These are phyloP conservation scores for Antechinus stuartii DNA, from an alignment of 2,113 vertebrate genomes.

Conservation along the genomic window DNA sequence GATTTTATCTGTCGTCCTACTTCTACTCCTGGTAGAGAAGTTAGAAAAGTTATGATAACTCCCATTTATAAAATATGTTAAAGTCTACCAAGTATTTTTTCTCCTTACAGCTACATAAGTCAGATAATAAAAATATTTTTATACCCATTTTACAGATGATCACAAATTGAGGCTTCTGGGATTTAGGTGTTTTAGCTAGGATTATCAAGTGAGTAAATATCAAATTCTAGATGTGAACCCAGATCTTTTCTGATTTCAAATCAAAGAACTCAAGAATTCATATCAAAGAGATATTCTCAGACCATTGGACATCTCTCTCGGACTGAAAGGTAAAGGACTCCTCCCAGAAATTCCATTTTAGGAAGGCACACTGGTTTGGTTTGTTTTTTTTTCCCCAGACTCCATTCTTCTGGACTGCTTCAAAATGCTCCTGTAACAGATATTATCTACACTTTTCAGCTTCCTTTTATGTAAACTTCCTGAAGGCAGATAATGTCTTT, in stretches of 20 bases:
- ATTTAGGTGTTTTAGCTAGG: not conserved
- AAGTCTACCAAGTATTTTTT: not conserved
- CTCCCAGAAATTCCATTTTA: not conserved
- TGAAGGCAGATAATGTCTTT: too few species aligned
- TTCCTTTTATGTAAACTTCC: not conserved
- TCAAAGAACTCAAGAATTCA: not conserved
- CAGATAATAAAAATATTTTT: not conserved
- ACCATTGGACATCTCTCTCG: not conserved
- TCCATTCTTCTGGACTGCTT: not conserved
- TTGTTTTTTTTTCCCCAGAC: not conserved
- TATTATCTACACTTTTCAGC: not conserved
- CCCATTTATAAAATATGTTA: not conserved
- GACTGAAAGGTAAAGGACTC: not conserved
- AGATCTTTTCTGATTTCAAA: not conserved
- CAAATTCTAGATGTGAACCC: too few species aligned
- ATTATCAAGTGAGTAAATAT: not conserved
- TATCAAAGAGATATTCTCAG: not conserved
- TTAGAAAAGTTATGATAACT: not conserved
- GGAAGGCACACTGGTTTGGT: not conserved
- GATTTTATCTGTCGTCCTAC: not conserved
- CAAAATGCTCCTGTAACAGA: not conserved
- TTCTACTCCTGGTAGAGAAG: slow-evolving; percentile 1
- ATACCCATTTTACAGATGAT: not conserved
- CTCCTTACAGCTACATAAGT: not conserved
- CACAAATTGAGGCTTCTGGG: not conserved